These are phyloP conservation scores for Corythaeola cristata DNA, from an alignment of 2,113 vertebrate species.

Conservation along the genomic window DNA sequence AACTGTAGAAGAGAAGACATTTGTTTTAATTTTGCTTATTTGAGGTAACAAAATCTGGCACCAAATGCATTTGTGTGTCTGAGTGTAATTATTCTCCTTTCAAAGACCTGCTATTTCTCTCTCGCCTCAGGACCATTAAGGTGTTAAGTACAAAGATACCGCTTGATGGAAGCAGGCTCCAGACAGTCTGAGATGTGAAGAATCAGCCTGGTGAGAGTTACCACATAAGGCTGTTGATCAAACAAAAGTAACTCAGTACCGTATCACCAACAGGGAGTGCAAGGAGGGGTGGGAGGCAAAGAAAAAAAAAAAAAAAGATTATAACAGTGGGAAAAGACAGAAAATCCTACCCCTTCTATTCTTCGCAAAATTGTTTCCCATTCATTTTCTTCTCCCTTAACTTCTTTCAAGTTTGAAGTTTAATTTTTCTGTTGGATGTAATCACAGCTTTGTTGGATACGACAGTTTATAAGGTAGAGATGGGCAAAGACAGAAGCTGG, in stretches of 20 bases:
- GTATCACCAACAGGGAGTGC: not conserved
- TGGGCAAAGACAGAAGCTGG: not conserved
- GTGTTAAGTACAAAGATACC: conserved; percentile 77
- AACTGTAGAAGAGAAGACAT: conserved; percentile 76
- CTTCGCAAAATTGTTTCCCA: not conserved
- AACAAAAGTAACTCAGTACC: conserved; percentile 64
- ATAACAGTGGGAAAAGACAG: not conserved
- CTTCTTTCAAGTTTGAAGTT: not conserved
- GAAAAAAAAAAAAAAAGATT: not conserved
- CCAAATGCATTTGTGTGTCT: conserved; percentile 77
- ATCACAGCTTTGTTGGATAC: not conserved
- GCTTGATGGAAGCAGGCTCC: conserved; percentile 78
- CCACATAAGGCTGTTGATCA: conserved; percentile 73
- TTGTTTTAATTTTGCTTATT: conserved; percentile 79
- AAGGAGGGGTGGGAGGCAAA: not conserved
- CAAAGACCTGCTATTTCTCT: conserved; percentile 64
- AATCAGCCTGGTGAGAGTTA: conserved; percentile 56
- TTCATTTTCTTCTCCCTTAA: not conserved
- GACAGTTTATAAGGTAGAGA: not conserved
- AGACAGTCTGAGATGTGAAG: conserved; percentile 80
- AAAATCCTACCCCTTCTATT: not conserved
- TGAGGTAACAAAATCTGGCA: conserved; percentile 79
- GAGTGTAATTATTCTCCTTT: conserved; percentile 75
- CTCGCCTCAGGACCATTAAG: conserved; percentile 74
- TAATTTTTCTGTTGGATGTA: not conserved